Evolutionary conservation across 1,140 invertebrate genomes (phyloP).

Genomic region (Stegodyphus mimosarum): DNA sequence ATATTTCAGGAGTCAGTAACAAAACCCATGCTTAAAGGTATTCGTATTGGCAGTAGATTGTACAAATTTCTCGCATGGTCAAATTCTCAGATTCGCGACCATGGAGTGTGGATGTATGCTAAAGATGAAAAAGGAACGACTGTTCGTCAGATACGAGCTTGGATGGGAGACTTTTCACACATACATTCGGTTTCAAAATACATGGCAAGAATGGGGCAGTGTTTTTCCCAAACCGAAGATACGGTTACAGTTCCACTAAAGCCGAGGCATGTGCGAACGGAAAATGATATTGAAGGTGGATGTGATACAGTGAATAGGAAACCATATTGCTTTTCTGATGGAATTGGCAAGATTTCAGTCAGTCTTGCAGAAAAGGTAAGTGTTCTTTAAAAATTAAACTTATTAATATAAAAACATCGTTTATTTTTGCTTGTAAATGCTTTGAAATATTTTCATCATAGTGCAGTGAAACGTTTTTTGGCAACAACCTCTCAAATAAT

Average conservation of each 20-base stretch:
- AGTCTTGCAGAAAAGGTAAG: slow-evolving; percentile 47
- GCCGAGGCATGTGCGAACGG: background rate
- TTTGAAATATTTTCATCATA: background rate
- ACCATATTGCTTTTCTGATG: slow-evolving; percentile 61
- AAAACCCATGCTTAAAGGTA: slow-evolving; percentile 51
- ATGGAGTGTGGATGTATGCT: slow-evolving; percentile 65
- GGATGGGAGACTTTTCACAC: slow-evolving; percentile 65
- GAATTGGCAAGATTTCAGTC: slow-evolving; percentile 56
- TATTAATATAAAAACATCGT: background rate
- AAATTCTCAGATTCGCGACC: slow-evolving; percentile 66
- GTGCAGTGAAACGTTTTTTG: background rate
- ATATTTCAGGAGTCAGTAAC: slow-evolving; percentile 12
- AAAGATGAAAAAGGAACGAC: slow-evolving; percentile 58
- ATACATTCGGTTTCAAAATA: slow-evolving; percentile 64
- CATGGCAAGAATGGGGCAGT: slow-evolving; percentile 66
- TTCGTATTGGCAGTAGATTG: slow-evolving; percentile 59
- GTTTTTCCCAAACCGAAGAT: slow-evolving; percentile 65
- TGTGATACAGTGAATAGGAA: slow-evolving; percentile 37
- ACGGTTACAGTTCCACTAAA: slow-evolving; percentile 37
- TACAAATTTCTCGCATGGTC: slow-evolving; percentile 65
- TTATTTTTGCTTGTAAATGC: background rate
- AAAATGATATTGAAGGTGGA: slow-evolving; percentile 45
- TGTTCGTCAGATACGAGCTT: slow-evolving; percentile 61
- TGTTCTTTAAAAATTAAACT: background rate
- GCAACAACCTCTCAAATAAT: too few species aligned